A percentile compares a stretch with the other conserved stretches of the same genome.
These are phyloP conservation scores for Eudasyphora cyanicolor DNA, from an alignment of 2,888 invertebrate species.

Conservation along the genomic window DNA sequence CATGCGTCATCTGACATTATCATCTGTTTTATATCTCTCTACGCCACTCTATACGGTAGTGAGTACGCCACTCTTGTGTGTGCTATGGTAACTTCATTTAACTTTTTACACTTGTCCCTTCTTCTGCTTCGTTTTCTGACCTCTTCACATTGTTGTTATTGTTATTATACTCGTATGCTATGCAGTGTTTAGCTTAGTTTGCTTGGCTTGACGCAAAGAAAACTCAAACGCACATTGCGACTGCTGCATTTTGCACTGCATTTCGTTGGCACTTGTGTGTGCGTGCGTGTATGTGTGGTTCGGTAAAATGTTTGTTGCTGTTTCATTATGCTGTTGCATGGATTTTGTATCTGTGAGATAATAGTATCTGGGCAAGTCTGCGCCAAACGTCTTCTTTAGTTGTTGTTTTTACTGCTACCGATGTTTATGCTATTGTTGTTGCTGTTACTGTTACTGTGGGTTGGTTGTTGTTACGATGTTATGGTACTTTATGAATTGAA, in stretches of 20 bases:
- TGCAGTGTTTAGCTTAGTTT: background rate
- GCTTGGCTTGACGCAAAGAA: background rate
- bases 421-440: background rate
- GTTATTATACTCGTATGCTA: background rate
- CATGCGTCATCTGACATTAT: constrained; percentile 60
- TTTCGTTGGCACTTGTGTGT: constrained; percentile 14
- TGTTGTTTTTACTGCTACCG: too few relatives aligned
- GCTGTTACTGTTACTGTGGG: background rate
- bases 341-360: background rate
- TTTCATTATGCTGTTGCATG: background rate
- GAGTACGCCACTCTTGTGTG: background rate
- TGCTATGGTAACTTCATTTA: constrained; percentile 55
- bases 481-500: background rate
- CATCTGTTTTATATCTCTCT: constrained; percentile 6
- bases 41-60: too few relatives aligned
- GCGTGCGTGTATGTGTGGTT: background rate
- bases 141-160: background rate
- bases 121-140: constrained; percentile 38
- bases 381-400: background rate
- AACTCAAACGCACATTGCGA: background rate
- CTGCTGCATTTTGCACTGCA: constrained; percentile 48
- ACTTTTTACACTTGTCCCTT: constrained; percentile 63
- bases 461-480: background rate
- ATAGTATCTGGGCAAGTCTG: background rate
- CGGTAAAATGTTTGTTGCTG: constrained; percentile 4